Evolutionary conservation across 1,140 invertebrate genomes (phyloP).

Genomic region (Orussus abietinus): DNA sequence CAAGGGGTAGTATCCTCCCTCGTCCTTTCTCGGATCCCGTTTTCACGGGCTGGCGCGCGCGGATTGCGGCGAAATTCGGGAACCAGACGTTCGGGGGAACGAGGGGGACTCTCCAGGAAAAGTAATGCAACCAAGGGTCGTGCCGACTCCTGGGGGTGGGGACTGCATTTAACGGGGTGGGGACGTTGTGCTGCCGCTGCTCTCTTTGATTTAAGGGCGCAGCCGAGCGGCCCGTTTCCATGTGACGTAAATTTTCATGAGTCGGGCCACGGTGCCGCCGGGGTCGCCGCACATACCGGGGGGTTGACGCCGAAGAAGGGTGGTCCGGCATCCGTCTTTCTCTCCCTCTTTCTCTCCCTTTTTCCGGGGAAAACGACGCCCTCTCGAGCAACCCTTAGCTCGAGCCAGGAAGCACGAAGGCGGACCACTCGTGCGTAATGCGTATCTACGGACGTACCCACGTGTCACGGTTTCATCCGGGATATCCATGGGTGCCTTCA

Average conservation of each 20-base stretch:
- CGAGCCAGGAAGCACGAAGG: slow-evolving; percentile 4
- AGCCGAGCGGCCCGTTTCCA: slow-evolving; percentile 12
- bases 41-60: too few relatives aligned
- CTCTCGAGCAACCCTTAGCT: background rate
- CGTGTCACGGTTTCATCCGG: background rate
- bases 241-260: slow-evolving; percentile 24
- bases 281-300: too few relatives aligned
- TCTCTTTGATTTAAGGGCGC: slow-evolving; percentile 26
- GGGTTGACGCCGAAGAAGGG: too few relatives aligned
- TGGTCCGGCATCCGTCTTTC: too few relatives aligned
- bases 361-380: background rate
- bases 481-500: background rate
- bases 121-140: too few relatives aligned
- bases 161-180: slow-evolving; percentile 24
- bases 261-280: too few relatives aligned
- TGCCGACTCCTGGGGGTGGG: slow-evolving; percentile 17
- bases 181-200: slow-evolving; percentile 9
- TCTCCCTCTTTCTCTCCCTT: too few relatives aligned
- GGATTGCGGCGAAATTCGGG: too few relatives aligned
- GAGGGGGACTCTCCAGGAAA: too few relatives aligned
- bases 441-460: background rate
- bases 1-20: too few relatives aligned
- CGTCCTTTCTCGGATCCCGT: too few relatives aligned
- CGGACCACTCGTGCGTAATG: slow-evolving; percentile 18
- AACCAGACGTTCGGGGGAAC: too few relatives aligned